Base-by-base conservation (phyloP, 2,888 invertebrate genomes). In the Argynnis bischoffii region DNA sequence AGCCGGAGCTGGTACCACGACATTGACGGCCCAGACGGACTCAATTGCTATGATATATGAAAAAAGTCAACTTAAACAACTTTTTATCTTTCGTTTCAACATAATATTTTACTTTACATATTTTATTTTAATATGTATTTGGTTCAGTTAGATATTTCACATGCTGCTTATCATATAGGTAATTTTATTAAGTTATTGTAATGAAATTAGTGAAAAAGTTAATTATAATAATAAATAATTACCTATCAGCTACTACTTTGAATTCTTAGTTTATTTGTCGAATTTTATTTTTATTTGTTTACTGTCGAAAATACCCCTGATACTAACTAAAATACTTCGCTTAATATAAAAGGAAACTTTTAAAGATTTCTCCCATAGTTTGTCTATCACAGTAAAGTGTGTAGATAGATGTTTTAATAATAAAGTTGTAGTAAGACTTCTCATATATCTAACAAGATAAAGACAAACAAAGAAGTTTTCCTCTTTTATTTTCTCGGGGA, bases 401-500 rank as follows among this genome's bases (percentile, higher is more conserved):
- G 47, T 54, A 48, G 56, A 18, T 54, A 41, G 56, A 18, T 41
- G 35, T 47, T 31, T 55, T 61, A 67, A 67, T 67, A 70, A 65
- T 57, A 65, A 55, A 57, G 48, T 65, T 35, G 18, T 65, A 60
- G 41, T 57, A 51, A 56, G 59, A 31, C 47, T 63, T 14, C 50
- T 64, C 53, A 61, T 55, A 54, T 65, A 61, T 67, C 55, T 81
- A 79, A 77, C 72, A 78, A 81, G 73, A 82, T 81, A 84, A 85
- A 81, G 79, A 81, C 82, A 86, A 85, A 90, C 84, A 88, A 86
- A 89, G 87, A 86, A 85, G 81, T 84, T 86, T 82, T 78, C 78
- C 79, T 82, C 77, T 78, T 86, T 89, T 89, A 90, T 90, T 88
- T 90, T 86, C 83, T 88, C 78, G 81, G 87, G 86, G 88, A 89